phyloP scores from a whole-genome alignment of 2,888 invertebrate genomes.

The Physocephala rufipes region DNA sequence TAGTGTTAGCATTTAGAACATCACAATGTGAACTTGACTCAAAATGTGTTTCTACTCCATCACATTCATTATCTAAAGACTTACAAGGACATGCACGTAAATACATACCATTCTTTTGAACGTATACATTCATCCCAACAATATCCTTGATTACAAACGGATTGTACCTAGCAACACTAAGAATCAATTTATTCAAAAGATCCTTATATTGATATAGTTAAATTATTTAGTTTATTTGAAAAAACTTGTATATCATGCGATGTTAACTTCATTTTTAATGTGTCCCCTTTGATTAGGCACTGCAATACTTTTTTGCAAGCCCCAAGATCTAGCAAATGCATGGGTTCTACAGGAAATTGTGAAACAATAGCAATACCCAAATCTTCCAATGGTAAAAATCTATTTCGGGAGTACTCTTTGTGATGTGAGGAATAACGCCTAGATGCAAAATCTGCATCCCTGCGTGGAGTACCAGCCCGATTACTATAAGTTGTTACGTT shows the following conservation, averaged over 20 bases:
- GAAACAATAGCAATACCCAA: slow-evolving; percentile 45
- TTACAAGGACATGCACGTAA: too few relatives aligned
- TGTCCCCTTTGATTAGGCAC: neutral
- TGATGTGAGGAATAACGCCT: slow-evolving; percentile 29
- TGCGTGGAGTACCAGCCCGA: slow-evolving; percentile 14
- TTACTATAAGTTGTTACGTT: slow-evolving; percentile 31
- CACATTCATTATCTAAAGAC: too few relatives aligned
- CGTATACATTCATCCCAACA: too few relatives aligned
- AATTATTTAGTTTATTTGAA: slow-evolving; percentile 39
- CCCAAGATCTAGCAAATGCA: slow-evolving; percentile 48
- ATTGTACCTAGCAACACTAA: too few relatives aligned
- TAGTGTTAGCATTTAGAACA: too few relatives aligned
- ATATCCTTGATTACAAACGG: too few relatives aligned
- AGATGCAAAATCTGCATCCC: slow-evolving; percentile 27
- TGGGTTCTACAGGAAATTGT: slow-evolving; percentile 49
- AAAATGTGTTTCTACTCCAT: too few relatives aligned
- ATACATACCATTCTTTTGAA: too few relatives aligned
- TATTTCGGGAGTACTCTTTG: slow-evolving; percentile 27
- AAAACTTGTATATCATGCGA: slow-evolving; percentile 34
- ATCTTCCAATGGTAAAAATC: slow-evolving; percentile 41
- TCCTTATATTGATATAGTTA: too few relatives aligned
- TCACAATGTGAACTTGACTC: too few relatives aligned
- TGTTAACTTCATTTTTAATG: slow-evolving; percentile 37
- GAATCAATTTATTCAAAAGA: too few relatives aligned
- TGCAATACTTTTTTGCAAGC: slow-evolving; percentile 39